Conservation (phyloP, 2,113 vertebrate species). For the Alligator mississippiensis region DNA sequence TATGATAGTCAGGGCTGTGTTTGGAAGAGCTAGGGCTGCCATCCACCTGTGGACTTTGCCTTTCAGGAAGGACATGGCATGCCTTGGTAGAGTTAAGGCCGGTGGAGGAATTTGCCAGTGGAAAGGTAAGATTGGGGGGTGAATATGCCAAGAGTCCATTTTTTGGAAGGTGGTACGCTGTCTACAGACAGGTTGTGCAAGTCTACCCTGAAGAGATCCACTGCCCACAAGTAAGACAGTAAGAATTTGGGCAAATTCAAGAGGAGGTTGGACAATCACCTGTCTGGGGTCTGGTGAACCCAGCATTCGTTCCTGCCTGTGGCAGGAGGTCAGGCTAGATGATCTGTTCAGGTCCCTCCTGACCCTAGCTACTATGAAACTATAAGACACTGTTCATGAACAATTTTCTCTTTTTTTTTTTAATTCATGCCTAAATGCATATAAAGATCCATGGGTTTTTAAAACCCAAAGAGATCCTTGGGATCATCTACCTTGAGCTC, state of each 20-base stretch:
- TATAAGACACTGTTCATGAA: not conserved
- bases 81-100: not conserved
- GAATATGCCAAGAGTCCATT: not conserved
- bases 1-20: not conserved
- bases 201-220: not conserved
- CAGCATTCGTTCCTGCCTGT: too few species aligned
- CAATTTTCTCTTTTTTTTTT: not conserved
- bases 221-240: not conserved
- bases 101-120: not conserved
- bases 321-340: too few species aligned
- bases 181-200: not conserved
- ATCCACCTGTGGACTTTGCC: not conserved
- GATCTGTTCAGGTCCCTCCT: too few species aligned
- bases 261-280: too few species aligned
- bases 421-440: not conserved
- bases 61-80: rapidly evolving
- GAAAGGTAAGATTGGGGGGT: not conserved
- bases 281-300: too few species aligned
- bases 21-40: not conserved
- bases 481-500: not conserved
- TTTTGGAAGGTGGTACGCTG: not conserved
- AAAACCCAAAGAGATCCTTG: not conserved
- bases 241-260: too few species aligned
- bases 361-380: too few species aligned
- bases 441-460: not conserved